Evolutionary conservation across 1,140 invertebrate genomes (phyloP), one percentile per base, ranked within the genome.

Genomic region (Colletes gigas): DNA sequence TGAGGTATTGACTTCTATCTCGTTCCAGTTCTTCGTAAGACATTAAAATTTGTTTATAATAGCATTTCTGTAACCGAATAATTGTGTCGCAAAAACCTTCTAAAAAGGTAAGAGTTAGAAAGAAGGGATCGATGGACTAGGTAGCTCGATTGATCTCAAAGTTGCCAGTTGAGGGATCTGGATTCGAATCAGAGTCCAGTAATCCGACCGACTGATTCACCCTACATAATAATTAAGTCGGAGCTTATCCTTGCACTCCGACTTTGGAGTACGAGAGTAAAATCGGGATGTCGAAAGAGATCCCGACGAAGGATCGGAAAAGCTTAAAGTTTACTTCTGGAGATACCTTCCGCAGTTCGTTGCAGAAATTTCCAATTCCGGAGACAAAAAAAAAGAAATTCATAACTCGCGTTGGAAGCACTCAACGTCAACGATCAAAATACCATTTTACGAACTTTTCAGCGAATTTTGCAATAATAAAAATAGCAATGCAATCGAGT

Each of bases 211-310:
- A 50, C 7, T 17, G 54, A 55, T 10, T 55, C 17, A 14, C 17
- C 54, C 54, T 57, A 57, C 54, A n/a, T 57, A 57, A 57, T 57
- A 57, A 57, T 57, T 57, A 17, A 57, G n/a, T 57, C 54, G 54
- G n/a, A 57, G 54, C 54, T 57, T 57, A 57, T 57, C 54, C 54
- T 57, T 57, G 54, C 54, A 17, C 54, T 57, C 15, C n/a, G 54
- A 57, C 54, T 50, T 50, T 50, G 50, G 10, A 50, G 50, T 12
- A 50, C 50, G 50, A 50, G 50, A 50, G 50, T 50, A 50, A 50
- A 50, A 50, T 57, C 54, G 3, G 15, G 17, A 57, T 57, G 54
- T 57, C 54, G 54, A 4, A n/a, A n/a, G 15, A 57, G 54, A 57
- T 57, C 54, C 30, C 54, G n/a, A 57, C 54, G 54, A n/a, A n/a